Evolutionary conservation across 2,797 vertebrate genomes (phyloP), one percentile per base, ranked within the genome.

Genomic region (Hyperoplus lanceolatus): DNA sequence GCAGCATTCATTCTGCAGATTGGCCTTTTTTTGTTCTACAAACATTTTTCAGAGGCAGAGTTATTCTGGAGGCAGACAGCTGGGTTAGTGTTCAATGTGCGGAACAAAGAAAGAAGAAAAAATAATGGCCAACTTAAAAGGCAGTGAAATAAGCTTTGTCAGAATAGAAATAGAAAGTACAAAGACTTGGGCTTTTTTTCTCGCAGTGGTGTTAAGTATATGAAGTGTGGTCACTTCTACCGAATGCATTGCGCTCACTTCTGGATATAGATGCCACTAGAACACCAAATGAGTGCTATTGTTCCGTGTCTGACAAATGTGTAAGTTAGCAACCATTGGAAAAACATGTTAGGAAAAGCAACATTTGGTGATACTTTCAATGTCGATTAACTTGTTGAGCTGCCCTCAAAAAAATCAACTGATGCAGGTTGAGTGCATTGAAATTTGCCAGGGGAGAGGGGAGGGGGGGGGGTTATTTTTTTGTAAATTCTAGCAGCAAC

Each of bases 11-110:
- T 85, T 79, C 87, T 76, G 77, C 72, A 86, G 83, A 87, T 85
- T 89, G 82, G 73, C 83, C 70, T 84, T 90, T 88, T 83, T 88
- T 83, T 86, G 61, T 84, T 81, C 72, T 39, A 38, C 75, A 81
- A 78, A 85, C 82, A 88, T 89, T 87, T 86, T 74, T 88, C 77
- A 81, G 80, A 78, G 68, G 82, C 51, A 70, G 59, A 84, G 75
- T 49, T 45, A 8, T 64, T 81, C 70, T 62, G 70, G 56, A 79
- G 73, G 80, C 84, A 75, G 86, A 82, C 67, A 77, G 66, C 65
- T 73, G 3, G 14, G 66, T 73, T 79, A 50, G 64, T 58, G 71
- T 62, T 36, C 39, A 39, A 36, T 71, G 76, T 75, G 73, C 70
- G 50, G 39, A 6, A 38, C 66, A 50, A 38, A 50, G 70, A 6